These are phyloP conservation scores for Drosophila bocki DNA, from an alignment of 1,140 invertebrate genomes.

Conservation along the genomic window DNA sequence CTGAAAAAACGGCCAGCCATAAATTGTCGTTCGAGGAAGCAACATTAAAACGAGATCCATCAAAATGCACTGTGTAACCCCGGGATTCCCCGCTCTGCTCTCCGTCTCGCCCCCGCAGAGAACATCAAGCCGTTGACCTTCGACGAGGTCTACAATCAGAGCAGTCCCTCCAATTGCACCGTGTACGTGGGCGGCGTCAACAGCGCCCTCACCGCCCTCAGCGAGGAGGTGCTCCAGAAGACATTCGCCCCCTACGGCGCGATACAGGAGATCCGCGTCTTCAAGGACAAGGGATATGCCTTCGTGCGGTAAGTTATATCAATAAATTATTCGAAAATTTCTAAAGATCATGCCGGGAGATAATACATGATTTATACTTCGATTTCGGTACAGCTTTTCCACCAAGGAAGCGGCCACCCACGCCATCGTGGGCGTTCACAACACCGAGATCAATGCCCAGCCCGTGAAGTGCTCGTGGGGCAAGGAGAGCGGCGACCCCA, in stretches of 20 bases:
- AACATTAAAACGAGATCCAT: slow-evolving; percentile 59
- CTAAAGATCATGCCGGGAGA: neutral
- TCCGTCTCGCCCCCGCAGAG: slow-evolving; percentile 86
- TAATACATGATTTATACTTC: neutral
- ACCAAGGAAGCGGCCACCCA: slow-evolving; percentile 99
- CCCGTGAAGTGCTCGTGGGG: slow-evolving; percentile 99
- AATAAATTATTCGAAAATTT: too few species aligned
- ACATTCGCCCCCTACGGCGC: slow-evolving; percentile 97
- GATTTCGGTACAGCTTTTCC: slow-evolving; percentile 91
- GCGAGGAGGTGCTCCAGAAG: slow-evolving; percentile 98
- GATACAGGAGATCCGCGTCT: slow-evolving; percentile 99
- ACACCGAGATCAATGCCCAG: slow-evolving; percentile 98
- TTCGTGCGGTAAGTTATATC: slow-evolving; percentile 93
- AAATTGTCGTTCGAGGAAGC: slow-evolving; percentile 53
- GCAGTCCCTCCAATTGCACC: slow-evolving; percentile 99
- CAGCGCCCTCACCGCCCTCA: slow-evolving; percentile 95
- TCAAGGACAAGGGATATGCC: slow-evolving; percentile 99
- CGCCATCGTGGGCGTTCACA: slow-evolving; percentile 98
- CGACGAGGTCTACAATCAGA: slow-evolving; percentile 99
- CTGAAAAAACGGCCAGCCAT: slow-evolving; percentile 55
- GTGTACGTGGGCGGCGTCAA: slow-evolving; percentile 99
- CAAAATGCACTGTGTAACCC: slow-evolving; percentile 29
- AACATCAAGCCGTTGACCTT: slow-evolving; percentile 96
- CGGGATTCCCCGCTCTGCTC: slow-evolving; percentile 1
- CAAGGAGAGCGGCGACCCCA: slow-evolving; percentile 97